These are phyloP conservation scores for Xestia sexstrigata DNA, from an alignment of 2,888 invertebrate genomes.

Conservation along the genomic window DNA sequence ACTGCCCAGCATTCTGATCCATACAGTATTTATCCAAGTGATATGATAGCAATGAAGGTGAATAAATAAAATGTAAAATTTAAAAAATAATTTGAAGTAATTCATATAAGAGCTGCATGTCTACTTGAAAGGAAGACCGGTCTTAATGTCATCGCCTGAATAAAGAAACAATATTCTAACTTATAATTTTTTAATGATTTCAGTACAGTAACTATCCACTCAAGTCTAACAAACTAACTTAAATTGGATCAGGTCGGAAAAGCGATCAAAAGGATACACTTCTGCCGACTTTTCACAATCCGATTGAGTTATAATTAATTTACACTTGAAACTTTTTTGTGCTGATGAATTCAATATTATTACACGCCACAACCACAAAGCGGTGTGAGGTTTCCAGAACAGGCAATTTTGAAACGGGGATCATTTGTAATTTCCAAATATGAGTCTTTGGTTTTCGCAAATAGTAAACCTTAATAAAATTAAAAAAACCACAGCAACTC, in stretches of 20 bases:
- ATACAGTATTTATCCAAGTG: too few species aligned
- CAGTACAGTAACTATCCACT: background rate
- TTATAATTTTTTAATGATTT: background rate
- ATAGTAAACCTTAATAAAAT: background rate
- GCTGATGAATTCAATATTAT: background rate
- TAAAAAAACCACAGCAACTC: background rate
- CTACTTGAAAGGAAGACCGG: background rate
- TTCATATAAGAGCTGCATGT: background rate
- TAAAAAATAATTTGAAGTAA: background rate
- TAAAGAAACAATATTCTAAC: background rate
- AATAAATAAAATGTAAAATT: too few species aligned
- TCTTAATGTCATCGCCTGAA: background rate
- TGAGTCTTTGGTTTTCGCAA: background rate
- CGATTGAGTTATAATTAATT: background rate
- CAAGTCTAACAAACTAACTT: background rate
- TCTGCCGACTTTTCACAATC: background rate
- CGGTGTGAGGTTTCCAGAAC: constrained; percentile 2
- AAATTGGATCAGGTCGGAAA: background rate
- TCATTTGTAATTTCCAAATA: constrained; percentile 1
- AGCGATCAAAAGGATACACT: background rate
- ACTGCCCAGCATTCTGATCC: too few species aligned
- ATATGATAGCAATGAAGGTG: too few species aligned
- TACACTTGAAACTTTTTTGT: background rate
- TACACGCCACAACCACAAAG: constrained; percentile 21
- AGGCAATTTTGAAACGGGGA: background rate